Base-by-base conservation (phyloP, 2,888 invertebrate genomes). In the Zaprionus bogoriensis region DNA sequence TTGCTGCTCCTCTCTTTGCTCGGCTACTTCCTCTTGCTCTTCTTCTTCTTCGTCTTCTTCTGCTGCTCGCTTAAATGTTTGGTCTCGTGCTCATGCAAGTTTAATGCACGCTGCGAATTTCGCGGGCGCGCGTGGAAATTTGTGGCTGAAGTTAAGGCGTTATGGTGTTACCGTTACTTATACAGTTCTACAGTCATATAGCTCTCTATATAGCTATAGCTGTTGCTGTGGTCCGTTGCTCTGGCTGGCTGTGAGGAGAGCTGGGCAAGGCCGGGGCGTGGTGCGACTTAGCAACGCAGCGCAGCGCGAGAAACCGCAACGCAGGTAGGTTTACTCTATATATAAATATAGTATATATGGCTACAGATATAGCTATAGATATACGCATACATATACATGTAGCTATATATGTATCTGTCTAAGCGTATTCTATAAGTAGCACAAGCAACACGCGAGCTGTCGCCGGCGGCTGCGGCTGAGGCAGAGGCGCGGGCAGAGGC, bases 111-210 rank as follows among this genome's bases (percentile, higher is more conserved):
- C 84, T 67, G 62, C 73, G 78, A 70, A 75, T 59, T 76, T 64
- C 72, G 66, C 57, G 63, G 61, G 65, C 50, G 61, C 36, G 32
- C 57, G 58, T 72, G 77, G 58, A 68, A 65, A 67, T 59, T 81
- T 79, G 78, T 84, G 85, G 81, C 60, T 75, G 69, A 70, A 78
- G 75, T 85, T 79, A 80, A 80, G 80, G 80, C 80, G 82, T 76
- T 78, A 63, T 78, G 76, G 76, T 77, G 77, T 69, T 77, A 74
- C 69, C 74, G 74, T 69, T 74, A 72, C 44, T 61, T 60, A 52
- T 52, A 59, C 44, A 61, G 67, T 55, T n/a, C n/a, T 55, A 45
- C 50, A 58, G 32, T 36, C 57, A 28, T 52, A 32, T n/a, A n/a
- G n/a, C n/a, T n/a, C n/a, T n/a, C 17, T 59, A 42, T 51, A 22